phyloP scores from a whole-genome alignment of 2,888 invertebrate genomes.

The Volucella zonaria region DNA sequence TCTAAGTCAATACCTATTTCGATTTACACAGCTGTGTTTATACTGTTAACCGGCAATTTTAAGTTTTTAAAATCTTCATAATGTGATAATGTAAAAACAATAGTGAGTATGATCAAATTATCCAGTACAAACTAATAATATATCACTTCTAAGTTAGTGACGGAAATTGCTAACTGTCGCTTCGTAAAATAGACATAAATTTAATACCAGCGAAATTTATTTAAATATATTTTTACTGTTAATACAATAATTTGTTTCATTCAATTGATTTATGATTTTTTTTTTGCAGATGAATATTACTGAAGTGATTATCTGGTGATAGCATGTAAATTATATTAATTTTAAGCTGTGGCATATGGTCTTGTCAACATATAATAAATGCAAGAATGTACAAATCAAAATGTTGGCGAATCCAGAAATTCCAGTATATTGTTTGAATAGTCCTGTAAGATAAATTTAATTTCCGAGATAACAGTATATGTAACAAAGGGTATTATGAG shows the following conservation, averaged over 20 bases:
- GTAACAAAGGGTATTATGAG: slow-evolving; percentile 1
- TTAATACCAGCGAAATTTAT: not conserved
- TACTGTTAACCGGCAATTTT: slow-evolving; percentile 35
- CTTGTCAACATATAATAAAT: slow-evolving; percentile 17
- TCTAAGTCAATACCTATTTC: slow-evolving; percentile 42
- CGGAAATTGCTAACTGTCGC: not conserved
- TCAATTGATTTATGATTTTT: slow-evolving; percentile 25
- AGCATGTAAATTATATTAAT: slow-evolving; percentile 71
- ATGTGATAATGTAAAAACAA: slow-evolving; percentile 58
- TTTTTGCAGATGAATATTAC: slow-evolving; percentile 69
- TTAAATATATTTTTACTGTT: not conserved
- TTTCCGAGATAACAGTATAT: not conserved
- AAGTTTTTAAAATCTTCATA: slow-evolving; percentile 35
- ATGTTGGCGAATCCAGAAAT: slow-evolving; percentile 13
- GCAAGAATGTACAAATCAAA: slow-evolving; percentile 25
- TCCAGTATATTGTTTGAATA: not conserved
- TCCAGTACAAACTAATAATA: slow-evolving; percentile 2
- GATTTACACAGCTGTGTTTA: slow-evolving; percentile 32
- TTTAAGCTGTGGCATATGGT: slow-evolving; percentile 60
- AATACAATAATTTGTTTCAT: slow-evolving; percentile 8
- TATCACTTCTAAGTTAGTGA: not conserved
- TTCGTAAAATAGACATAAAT: slow-evolving; percentile 6
- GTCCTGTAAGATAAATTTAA: not conserved
- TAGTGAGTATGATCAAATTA: slow-evolving; percentile 51
- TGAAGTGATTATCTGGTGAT: slow-evolving; percentile 64